Evolutionary conservation across 2,888 invertebrate genomes (phyloP).

Genomic region (Anthophora plumipes): DNA sequence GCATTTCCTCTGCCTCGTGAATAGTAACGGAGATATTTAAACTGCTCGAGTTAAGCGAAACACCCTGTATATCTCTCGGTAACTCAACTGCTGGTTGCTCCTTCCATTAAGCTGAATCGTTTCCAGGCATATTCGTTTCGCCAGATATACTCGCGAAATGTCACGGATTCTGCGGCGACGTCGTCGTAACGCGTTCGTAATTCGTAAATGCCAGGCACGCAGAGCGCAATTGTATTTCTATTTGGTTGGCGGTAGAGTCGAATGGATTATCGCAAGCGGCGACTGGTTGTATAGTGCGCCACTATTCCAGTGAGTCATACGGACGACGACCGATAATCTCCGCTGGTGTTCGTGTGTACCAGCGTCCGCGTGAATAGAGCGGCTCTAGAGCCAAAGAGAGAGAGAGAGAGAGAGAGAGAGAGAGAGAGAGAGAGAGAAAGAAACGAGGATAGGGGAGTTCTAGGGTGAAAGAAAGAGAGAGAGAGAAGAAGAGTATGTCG

Average conservation of each 20-base stretch:
- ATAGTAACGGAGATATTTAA: no score
- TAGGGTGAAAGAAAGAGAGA: no score
- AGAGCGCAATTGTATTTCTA: slow-evolving; percentile 13
- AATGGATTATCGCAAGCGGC: slow-evolving; percentile 58
- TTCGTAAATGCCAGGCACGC: slow-evolving; percentile 12
- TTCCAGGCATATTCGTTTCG: neutral
- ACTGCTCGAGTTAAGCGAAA: no score
- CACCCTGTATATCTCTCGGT: no score
- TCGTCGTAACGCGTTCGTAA: neutral
- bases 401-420: slow-evolving; percentile 21
- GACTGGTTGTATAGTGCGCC: slow-evolving; percentile 47
- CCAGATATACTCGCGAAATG: neutral
- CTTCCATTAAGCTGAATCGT: no score
- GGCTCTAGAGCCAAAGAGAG: slow-evolving; percentile 47
- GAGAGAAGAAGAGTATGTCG: slow-evolving; percentile 31
- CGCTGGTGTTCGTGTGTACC: slow-evolving; percentile 43
- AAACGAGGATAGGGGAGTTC: no score
- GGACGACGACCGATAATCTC: slow-evolving; percentile 64
- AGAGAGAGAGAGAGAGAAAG: slow-evolving; percentile 36
- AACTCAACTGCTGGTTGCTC: no score
- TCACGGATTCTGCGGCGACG: neutral
- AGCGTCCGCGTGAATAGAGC: slow-evolving; percentile 62
- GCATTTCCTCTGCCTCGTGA: no score
- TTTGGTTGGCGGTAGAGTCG: slow-evolving; percentile 26
- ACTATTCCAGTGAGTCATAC: slow-evolving; percentile 68